Base-by-base conservation (phyloP, 53 echinoderm and acorn worm genomes). In the Henricia sp. region DNA sequence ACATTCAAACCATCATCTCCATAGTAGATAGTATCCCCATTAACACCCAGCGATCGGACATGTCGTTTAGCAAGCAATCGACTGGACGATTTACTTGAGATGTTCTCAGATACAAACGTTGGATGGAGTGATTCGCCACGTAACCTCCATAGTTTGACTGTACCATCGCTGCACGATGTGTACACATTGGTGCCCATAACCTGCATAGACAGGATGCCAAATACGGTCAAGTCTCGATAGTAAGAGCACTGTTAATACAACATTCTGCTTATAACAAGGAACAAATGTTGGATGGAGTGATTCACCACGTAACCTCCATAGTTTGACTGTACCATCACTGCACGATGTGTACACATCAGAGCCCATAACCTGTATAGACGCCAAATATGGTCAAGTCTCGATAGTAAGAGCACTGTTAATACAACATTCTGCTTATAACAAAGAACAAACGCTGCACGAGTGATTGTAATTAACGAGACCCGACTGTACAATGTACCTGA, bases 1-100 rank as follows among this genome's bases (percentile, higher is more conserved):
- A 99, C 77, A 40, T 99, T 99, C 13, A 86, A 63, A 19, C 99
- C 99, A 30, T 94, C 92, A 52, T 99, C 94, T 24, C 99, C 99
- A 33, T 90, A 99, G 83, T 91, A 99, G 17, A 99, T 77, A 2
- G 26, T 70, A 23, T 85, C 82, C 8, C 72, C 69, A 3, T 48
- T 40, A 3, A 83, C 84, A n/a, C 83, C 88, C 9, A 91, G 57
- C 4, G 91, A 89, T 25, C 77, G 84, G 54, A 96, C 82, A 62
- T 89, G 90, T 65, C 94, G 86, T 48, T 50, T 82, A 21, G 80
- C 82, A n/a, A 86, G 86, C 5, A 82, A 76, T 37, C 68, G 83
- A 14, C 65, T 55, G 21, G 94, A 72, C 20, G 87, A 83, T 30
- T 51, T 36, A 50, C 89, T 91, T 27, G 71, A 85, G 57, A 99